A percentile compares a stretch with the other conserved stretches of the same genome.
Evolutionary conservation across 1,140 invertebrate genomes (phyloP).

Genomic region (Paraescarpia echinospica): DNA sequence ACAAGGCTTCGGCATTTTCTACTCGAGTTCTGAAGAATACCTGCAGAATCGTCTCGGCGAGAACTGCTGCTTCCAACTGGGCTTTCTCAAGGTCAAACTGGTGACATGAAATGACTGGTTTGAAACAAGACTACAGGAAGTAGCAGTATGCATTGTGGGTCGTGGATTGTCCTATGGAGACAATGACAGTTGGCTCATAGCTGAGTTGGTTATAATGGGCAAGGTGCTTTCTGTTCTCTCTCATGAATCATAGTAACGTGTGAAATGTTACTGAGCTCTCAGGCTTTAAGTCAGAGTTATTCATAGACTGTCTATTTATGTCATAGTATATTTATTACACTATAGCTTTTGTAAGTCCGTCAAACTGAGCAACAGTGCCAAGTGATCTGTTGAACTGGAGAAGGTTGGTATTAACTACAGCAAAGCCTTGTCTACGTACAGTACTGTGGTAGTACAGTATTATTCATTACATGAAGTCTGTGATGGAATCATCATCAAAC

Average conservation of each 20-base stretch:
- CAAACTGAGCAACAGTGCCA: too few relatives aligned
- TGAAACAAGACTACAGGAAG: background rate
- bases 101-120: background rate
- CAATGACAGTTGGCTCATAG: background rate
- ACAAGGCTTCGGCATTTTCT: slow-evolving; percentile 21
- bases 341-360: background rate
- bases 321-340: background rate
- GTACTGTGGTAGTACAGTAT: too few relatives aligned
- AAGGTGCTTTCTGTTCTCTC: background rate
- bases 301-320: background rate
- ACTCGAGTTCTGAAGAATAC: background rate
- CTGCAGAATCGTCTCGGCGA: background rate
- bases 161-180: background rate
- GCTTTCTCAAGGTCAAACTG: background rate
- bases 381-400: too few relatives aligned
- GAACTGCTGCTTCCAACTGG: background rate
- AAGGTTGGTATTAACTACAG: too few relatives aligned
- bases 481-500: too few relatives aligned
- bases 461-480: too few relatives aligned
- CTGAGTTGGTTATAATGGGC: background rate
- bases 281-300: background rate
- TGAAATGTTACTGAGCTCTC: background rate
- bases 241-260: background rate
- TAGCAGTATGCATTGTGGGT: background rate
- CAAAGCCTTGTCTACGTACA: too few relatives aligned